phyloP scores from a whole-genome alignment of 2,113 vertebrate species.

The Pedionomus torquatus region DNA sequence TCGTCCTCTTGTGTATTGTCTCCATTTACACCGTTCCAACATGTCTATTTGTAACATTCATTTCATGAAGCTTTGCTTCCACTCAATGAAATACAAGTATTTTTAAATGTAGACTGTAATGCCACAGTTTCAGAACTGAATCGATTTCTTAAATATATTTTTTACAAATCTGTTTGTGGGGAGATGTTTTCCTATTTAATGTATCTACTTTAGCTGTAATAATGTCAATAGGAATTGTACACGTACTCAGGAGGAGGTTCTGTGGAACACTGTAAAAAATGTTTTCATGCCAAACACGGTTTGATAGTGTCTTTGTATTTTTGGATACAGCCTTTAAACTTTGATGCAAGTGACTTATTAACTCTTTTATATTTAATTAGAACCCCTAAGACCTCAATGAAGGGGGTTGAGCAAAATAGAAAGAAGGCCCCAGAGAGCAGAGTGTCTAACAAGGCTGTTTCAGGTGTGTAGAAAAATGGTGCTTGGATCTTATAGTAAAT shows the following conservation, averaged over 20 bases:
- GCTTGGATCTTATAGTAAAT: slow-evolving; percentile 37
- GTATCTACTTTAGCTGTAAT: not conserved
- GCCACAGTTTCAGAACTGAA: not conserved
- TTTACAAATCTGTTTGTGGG: not conserved
- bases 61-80: slow-evolving; percentile 67
- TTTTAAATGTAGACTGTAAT: not conserved
- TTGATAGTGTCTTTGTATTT: slow-evolving; percentile 46
- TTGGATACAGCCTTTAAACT: slow-evolving; percentile 49
- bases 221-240: not conserved
- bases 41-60: slow-evolving; percentile 64
- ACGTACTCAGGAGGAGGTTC: not conserved
- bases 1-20: slow-evolving; percentile 40
- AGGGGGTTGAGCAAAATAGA: slow-evolving; percentile 82
- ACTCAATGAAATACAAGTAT: not conserved
- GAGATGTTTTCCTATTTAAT: not conserved
- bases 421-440: slow-evolving; percentile 81
- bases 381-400: slow-evolving; percentile 80
- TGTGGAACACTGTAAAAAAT: not conserved
- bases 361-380: slow-evolving; percentile 82
- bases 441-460: slow-evolving; percentile 76
- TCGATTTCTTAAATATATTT: not conserved
- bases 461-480: slow-evolving; percentile 80
- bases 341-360: slow-evolving; percentile 73
- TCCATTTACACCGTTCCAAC: slow-evolving; percentile 47
- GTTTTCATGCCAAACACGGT: slow-evolving; percentile 10